Base-by-base conservation (phyloP, 2,113 vertebrate genomes). In the Epinephelus fuscoguttatus region DNA sequence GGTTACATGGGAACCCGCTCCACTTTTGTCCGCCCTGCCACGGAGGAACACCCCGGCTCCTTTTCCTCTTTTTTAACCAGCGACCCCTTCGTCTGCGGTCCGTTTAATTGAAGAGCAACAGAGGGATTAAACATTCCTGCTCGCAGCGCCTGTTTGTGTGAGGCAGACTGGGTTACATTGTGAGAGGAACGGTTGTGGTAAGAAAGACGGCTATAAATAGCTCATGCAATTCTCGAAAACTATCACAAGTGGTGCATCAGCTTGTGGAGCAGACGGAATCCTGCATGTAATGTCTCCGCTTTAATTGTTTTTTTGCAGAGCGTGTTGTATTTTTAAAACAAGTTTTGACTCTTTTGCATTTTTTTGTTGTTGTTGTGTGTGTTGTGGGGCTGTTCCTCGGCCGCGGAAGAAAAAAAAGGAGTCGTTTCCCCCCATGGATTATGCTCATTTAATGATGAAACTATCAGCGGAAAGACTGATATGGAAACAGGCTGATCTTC, bases 151-250 rank as follows among this genome's bases (percentile, higher is more conserved):
- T 86, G 89, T 88, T 89, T 89, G 87, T 62, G 83, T 19, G 74
- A 80, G 83, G 73, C 88, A 60, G 88, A 74, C 91, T 56, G 78
- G 80, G 76, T 83, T 88, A 92, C 93, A 92, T 90, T 92, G 92
- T 90, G 90, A 92, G 88, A 87, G 92, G 89, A 88, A 85, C 92
- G 91, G 89, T 70, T 89, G 89, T 91, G 94, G 93, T 89, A 93
- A 95, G 93, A 95, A 94, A 93, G 87, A 78, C 88, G 76, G 92
- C 95, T 95, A 96, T 93, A 93, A 95, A 96, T 95, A 95, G 94
- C 94, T 78, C 93, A 47, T 85, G 91, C 94, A 87, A 93, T 95
- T 95, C 94, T 93, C 88, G 75, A 94, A 95, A 95, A 95, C 93
- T 95, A 94, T 94, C 94, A 93, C 92, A 94, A 94, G 93, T 93